These are phyloP conservation scores for Medauroidea extradentata DNA, from an alignment of 1,140 invertebrate species.

Conservation along the genomic window DNA sequence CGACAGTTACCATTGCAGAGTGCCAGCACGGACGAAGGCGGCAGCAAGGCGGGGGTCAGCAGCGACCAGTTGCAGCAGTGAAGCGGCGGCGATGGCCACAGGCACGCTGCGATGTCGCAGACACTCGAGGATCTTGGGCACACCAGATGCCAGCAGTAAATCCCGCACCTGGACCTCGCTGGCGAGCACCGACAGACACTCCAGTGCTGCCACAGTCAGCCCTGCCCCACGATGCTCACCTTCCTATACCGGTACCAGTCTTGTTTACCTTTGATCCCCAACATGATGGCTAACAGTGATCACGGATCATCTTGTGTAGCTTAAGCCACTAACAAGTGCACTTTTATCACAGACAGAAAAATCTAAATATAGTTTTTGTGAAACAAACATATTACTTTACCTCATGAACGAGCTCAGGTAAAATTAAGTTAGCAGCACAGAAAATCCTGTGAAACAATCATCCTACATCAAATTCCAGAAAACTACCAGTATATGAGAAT, in stretches of 20 bases:
- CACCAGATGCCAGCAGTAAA: neutral
- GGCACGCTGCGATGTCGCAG: constrained; percentile 23
- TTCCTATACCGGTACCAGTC: neutral
- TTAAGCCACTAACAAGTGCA: too few relatives aligned
- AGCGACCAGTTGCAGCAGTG: constrained; percentile 31
- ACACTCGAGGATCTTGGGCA: constrained; percentile 10
- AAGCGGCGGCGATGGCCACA: constrained; percentile 25
- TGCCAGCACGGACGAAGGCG: constrained; percentile 30
- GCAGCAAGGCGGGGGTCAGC: constrained; percentile 23
- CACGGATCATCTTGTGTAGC: too few relatives aligned
- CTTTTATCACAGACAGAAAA: too few relatives aligned
- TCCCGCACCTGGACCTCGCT: constrained; percentile 16
- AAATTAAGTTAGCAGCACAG: too few relatives aligned
- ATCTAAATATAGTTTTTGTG: too few relatives aligned
- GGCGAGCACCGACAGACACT: constrained; percentile 25
- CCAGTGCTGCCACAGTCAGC: constrained; percentile 32
- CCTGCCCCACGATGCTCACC: constrained; percentile 18
- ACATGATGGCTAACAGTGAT: too few relatives aligned
- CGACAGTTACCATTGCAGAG: constrained; percentile 38
- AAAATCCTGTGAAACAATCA: too few relatives aligned
- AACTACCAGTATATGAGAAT: too few relatives aligned
- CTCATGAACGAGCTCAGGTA: too few relatives aligned
- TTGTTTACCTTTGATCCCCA: too few relatives aligned
- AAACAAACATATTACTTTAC: too few relatives aligned
- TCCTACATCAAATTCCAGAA: too few relatives aligned